Percentiles rank a stretch among this genome's conserved stretches.
phyloP scores from a whole-genome alignment of 2,797 vertebrate species.

The Paratrypauchen microcephalus region DNA sequence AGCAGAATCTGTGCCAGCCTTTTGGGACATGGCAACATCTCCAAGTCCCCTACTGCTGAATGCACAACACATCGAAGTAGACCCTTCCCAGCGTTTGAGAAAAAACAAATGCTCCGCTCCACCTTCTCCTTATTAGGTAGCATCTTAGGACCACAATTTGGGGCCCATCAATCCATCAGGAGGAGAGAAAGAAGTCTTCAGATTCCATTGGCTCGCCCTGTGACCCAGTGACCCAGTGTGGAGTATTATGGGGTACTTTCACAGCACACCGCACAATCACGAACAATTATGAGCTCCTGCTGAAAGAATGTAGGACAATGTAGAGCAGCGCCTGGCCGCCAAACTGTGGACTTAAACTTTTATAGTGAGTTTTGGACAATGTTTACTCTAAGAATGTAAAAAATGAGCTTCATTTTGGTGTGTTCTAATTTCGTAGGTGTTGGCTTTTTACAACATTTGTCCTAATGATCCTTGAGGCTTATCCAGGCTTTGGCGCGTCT shows the following conservation, averaged over 20 bases:
- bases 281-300: slow-evolving; percentile 46
- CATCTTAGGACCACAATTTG: slow-evolving; percentile 56
- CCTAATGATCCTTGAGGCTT: too few relatives aligned
- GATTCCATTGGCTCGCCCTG: slow-evolving; percentile 54
- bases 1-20: neutral
- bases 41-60: slow-evolving; percentile 18
- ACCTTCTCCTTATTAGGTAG: slow-evolving; percentile 54
- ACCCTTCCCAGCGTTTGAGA: slow-evolving; percentile 40
- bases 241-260: slow-evolving; percentile 54
- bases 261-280: slow-evolving; percentile 40
- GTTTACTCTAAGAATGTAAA: neutral
- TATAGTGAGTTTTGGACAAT: neutral
- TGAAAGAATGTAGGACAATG: slow-evolving; percentile 9
- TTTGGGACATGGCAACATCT: slow-evolving; percentile 6
- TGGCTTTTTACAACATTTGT: neutral
- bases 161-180: slow-evolving; percentile 66
- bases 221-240: slow-evolving; percentile 62
- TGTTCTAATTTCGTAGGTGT: neutral
- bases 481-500: too few relatives aligned
- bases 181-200: slow-evolving; percentile 49
- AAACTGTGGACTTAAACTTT: neutral
- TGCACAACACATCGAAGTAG: slow-evolving; percentile 40
- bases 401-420: neutral
- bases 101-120: slow-evolving; percentile 20
- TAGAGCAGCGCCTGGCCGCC: neutral